phyloP scores from a whole-genome alignment of 2,888 invertebrate genomes.

The Rapana venosa region DNA sequence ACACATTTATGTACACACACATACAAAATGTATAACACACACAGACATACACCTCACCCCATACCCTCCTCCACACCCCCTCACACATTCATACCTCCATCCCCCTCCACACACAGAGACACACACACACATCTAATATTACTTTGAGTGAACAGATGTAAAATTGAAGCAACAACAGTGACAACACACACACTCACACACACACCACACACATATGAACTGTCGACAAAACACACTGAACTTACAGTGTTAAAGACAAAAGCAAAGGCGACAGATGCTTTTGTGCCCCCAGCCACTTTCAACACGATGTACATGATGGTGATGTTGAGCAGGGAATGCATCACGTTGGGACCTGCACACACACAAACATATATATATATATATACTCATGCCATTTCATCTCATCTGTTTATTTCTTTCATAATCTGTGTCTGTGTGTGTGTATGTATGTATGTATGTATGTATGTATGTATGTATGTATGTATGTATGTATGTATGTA shows the following conservation, averaged over 20 bases:
- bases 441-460: neutral
- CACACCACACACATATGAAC: neutral
- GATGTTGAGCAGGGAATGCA: conserved; percentile 88
- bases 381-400: neutral
- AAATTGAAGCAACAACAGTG: no score
- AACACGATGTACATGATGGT: conserved; percentile 86
- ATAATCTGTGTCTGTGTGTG: no score
- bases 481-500: no score
- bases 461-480: neutral
- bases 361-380: conserved; percentile 26
- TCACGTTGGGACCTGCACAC: conserved; percentile 82
- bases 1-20: neutral
- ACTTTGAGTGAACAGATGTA: no score
- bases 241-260: conserved; percentile 89
- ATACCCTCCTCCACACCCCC: neutral
- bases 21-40: no score
- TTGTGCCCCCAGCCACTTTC: conserved; percentile 83
- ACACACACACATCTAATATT: no score
- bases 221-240: neutral
- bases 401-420: neutral
- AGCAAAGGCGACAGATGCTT: conserved; percentile 84
- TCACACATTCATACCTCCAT: neutral
- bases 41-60: no score
- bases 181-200: neutral
- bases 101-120: neutral